Conservation (phyloP, 2,888 invertebrate species). For the Salticus scenicus region DNA sequence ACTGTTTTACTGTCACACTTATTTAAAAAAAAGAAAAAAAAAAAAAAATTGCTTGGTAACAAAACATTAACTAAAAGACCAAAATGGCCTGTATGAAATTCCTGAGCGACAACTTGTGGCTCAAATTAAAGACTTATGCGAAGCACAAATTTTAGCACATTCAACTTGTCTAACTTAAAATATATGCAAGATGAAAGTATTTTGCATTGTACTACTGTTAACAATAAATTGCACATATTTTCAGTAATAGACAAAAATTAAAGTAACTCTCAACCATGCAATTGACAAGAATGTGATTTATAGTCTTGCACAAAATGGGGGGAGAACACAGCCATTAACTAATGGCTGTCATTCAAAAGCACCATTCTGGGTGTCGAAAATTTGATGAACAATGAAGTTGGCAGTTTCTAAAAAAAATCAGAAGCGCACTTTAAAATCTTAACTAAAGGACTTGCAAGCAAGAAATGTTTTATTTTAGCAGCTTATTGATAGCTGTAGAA, state of each 20-base stretch:
- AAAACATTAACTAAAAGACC: too few relatives aligned
- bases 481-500: too few relatives aligned
- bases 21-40: too few relatives aligned
- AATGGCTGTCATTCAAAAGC: slow-evolving; percentile 38
- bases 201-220: slow-evolving; percentile 10
- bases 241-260: slow-evolving; percentile 18
- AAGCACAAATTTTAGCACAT: not conserved
- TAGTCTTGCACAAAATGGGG: slow-evolving; percentile 35
- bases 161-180: slow-evolving; percentile 10
- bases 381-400: not conserved
- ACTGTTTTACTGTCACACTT: too few relatives aligned
- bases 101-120: slow-evolving; percentile 47
- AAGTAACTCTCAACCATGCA: slow-evolving; percentile 19
- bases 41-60: too few relatives aligned
- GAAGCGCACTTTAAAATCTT: slow-evolving; percentile 19
- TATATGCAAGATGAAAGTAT: not conserved
- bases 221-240: slow-evolving; percentile 31
- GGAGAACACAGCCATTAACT: slow-evolving; percentile 18
- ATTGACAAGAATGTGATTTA: slow-evolving; percentile 26
- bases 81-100: too few relatives aligned
- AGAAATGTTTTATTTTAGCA: not conserved
- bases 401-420: not conserved
- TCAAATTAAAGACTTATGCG: slow-evolving; percentile 19
- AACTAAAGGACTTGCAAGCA: not conserved
- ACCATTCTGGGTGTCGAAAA: slow-evolving; percentile 38